Percentiles rank a stretch among this genome's conserved stretches.
These are phyloP conservation scores for Aplocera efformata DNA, from an alignment of 2,888 invertebrate genomes.

Conservation along the genomic window DNA sequence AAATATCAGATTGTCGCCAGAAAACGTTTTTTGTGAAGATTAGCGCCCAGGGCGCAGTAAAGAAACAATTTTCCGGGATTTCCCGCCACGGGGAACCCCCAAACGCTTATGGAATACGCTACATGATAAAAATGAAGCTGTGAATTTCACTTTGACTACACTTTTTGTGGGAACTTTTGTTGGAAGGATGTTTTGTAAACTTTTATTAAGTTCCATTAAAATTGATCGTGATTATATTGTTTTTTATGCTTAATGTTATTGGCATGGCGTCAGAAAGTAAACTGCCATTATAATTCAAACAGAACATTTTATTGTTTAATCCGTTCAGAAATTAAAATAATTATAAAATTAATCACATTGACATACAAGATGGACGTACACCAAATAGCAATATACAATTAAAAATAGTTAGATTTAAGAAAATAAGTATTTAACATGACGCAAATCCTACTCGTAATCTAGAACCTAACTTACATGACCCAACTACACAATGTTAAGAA, in stretches of 20 bases:
- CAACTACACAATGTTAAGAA: slow-evolving; percentile 72
- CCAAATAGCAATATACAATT: slow-evolving; percentile 75
- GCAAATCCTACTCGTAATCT: slow-evolving; percentile 61
- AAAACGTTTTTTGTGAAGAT: slow-evolving; percentile 49
- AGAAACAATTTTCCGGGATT: slow-evolving; percentile 76
- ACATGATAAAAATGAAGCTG: slow-evolving; percentile 69
- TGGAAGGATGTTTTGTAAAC: neutral
- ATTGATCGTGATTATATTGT: no score
- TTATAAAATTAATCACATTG: slow-evolving; percentile 73
- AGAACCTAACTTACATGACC: slow-evolving; percentile 69
- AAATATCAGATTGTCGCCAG: slow-evolving; percentile 45
- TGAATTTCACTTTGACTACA: slow-evolving; percentile 18
- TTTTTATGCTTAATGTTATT: no score
- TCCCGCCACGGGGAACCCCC: slow-evolving; percentile 52
- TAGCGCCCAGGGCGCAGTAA: slow-evolving; percentile 74
- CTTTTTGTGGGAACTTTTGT: slow-evolving; percentile 6
- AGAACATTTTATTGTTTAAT: slow-evolving; percentile 81
- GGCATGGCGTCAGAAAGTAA: slow-evolving; percentile 39
- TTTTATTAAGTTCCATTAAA: slow-evolving; percentile 7
- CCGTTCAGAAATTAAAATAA: slow-evolving; percentile 75
- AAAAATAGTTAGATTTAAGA: slow-evolving; percentile 62
- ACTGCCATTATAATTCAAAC: slow-evolving; percentile 70
- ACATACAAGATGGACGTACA: slow-evolving; percentile 79
- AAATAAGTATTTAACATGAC: slow-evolving; percentile 58
- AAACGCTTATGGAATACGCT: slow-evolving; percentile 60